A percentile compares a stretch with the other conserved stretches of the same genome.
These are phyloP conservation scores for Neodiprion fabricii DNA, from an alignment of 1,140 invertebrate genomes.

Conservation along the genomic window DNA sequence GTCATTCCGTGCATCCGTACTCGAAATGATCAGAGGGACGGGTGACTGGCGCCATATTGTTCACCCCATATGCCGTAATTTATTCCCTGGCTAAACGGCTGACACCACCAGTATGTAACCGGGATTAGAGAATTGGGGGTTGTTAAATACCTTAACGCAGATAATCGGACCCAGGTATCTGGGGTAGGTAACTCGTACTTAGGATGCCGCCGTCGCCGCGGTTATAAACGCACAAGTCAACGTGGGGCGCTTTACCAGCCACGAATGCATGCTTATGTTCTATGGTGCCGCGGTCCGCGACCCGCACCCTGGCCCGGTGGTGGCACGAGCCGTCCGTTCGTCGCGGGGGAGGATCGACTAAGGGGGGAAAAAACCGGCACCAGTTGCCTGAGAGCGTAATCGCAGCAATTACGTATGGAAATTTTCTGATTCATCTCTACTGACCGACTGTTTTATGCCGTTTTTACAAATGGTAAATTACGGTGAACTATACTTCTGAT, in stretches of 20 bases:
- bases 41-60: too few species aligned
- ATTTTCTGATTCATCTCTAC: conserved; percentile 54
- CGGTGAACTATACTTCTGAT: background rate
- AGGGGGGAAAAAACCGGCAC: conserved; percentile 32
- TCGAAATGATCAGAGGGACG: too few species aligned
- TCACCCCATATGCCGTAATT: background rate
- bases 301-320: background rate
- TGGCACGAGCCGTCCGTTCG: background rate
- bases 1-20: too few species aligned
- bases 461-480: background rate
- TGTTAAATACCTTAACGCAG: background rate
- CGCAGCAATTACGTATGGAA: conserved; percentile 58
- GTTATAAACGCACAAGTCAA: conserved; percentile 14
- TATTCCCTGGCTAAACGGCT: conserved; percentile 4
- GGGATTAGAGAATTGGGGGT: background rate
- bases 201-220: background rate
- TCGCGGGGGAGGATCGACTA: background rate
- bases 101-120: background rate
- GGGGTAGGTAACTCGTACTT: too few species aligned
- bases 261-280: background rate
- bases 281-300: background rate
- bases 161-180: too few species aligned
- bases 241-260: conserved; percentile 3
- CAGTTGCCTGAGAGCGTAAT: conserved; percentile 55
- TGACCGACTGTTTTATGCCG: conserved; percentile 9